Conservation (phyloP, 2,888 invertebrate species). For the Malthinus flaveolus region DNA sequence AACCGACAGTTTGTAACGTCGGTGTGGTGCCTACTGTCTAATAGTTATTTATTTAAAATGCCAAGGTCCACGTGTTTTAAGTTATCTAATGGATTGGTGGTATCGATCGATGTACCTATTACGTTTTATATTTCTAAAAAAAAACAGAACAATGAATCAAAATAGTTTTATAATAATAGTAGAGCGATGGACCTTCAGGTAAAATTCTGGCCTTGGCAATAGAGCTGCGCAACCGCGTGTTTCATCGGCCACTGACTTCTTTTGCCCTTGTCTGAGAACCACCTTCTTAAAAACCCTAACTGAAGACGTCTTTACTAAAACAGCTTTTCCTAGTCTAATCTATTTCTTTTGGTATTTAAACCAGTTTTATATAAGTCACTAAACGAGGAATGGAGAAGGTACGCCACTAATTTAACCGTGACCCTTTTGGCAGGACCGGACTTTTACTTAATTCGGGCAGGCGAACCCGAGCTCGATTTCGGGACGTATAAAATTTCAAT, state of each 20-base stretch:
- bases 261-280: constrained; percentile 32
- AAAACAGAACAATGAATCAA: constrained; percentile 1
- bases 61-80: not conserved
- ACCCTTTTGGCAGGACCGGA: not conserved
- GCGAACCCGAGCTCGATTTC: not conserved
- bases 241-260: constrained; percentile 36
- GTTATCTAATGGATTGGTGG: not conserved
- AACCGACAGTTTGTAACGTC: not conserved
- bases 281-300: constrained; percentile 4
- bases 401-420: constrained; percentile 1
- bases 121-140: not conserved
- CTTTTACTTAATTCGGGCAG: not conserved
- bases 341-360: constrained; percentile 5
- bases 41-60: not conserved
- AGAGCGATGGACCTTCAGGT: constrained; percentile 18
- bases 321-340: constrained; percentile 1
- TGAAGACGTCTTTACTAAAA: not conserved
- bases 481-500: too few species aligned
- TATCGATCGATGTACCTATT: not conserved
- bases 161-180: constrained; percentile 6
- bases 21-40: too few species aligned
- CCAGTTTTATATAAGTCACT: constrained; percentile 5
- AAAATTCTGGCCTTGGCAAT: constrained; percentile 33
- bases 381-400: not conserved
- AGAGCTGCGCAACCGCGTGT: constrained; percentile 33